A percentile compares a stretch with the other conserved stretches of the same genome.
Evolutionary conservation across 2,888 invertebrate species (phyloP).

Genomic region (Eupsilia transversa): DNA sequence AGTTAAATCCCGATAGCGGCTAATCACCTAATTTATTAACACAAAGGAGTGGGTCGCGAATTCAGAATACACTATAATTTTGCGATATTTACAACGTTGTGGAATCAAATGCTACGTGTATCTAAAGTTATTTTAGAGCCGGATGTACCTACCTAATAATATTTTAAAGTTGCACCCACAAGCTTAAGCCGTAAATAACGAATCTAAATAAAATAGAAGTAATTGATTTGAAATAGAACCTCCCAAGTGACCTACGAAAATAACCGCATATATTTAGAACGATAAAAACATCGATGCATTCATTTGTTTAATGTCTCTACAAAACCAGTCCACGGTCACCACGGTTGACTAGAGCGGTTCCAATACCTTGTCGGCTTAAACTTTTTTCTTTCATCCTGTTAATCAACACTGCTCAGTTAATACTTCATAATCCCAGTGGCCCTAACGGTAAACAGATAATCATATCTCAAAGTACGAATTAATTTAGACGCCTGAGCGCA

Average conservation of each 20-base stretch:
- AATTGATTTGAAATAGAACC: background rate
- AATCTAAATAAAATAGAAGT: background rate
- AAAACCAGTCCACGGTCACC: constrained; percentile 25
- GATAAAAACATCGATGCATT: constrained; percentile 19
- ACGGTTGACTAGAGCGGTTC: constrained; percentile 15
- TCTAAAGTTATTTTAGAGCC: background rate
- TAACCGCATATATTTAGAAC: constrained; percentile 3
- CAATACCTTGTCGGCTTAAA: constrained; percentile 15
- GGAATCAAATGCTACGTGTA: constrained; percentile 5
- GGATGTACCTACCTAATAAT: no score
- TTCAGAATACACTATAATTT: constrained; percentile 50
- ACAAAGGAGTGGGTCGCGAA: constrained; percentile 39
- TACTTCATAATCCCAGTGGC: constrained; percentile 58
- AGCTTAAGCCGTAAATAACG: background rate
- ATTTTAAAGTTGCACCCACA: background rate
- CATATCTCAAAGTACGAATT: constrained; percentile 77
- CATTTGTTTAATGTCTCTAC: constrained; percentile 4
- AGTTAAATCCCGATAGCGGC: constrained; percentile 68
- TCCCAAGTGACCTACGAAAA: constrained; percentile 9
- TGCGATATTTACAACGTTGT: constrained; percentile 24
- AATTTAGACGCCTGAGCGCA: constrained; percentile 77
- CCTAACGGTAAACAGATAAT: constrained; percentile 69
- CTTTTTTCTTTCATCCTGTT: constrained; percentile 40
- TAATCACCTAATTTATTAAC: constrained; percentile 55
- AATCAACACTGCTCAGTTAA: constrained; percentile 32